These are phyloP conservation scores for Ataeniobius toweri DNA, from an alignment of 2,797 vertebrate species.

Conservation along the genomic window DNA sequence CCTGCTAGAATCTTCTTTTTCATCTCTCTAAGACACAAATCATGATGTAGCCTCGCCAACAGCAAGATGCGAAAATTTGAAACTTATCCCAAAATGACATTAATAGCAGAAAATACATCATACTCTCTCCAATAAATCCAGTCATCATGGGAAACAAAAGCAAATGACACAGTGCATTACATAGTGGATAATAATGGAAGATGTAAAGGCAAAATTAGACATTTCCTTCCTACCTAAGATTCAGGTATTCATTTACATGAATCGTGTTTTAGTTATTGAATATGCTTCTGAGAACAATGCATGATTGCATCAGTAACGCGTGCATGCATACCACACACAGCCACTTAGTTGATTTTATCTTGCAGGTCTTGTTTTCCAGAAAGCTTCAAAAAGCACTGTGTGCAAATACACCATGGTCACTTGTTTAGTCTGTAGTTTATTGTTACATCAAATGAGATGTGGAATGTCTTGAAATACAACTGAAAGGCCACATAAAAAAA, in stretches of 20 bases:
- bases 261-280: constrained; percentile 4
- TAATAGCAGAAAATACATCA: constrained; percentile 26
- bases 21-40: not conserved
- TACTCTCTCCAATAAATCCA: constrained; percentile 19
- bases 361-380: constrained; percentile 61
- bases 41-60: not conserved
- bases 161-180: constrained; percentile 33
- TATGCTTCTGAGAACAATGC: constrained; percentile 21
- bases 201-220: constrained; percentile 26
- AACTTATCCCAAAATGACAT: constrained; percentile 29
- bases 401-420: constrained; percentile 38
- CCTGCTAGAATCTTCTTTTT: not conserved
- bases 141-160: constrained; percentile 23
- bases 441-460: constrained; percentile 62
- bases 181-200: constrained; percentile 23
- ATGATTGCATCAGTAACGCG: constrained; percentile 27
- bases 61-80: constrained; percentile 13
- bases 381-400: constrained; percentile 49
- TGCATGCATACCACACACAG: constrained; percentile 43
- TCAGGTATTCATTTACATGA: constrained; percentile 48
- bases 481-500: constrained; percentile 37
- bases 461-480: constrained; percentile 46
- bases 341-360: constrained; percentile 66
- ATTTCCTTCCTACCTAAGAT: constrained; percentile 31
- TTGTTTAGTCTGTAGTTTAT: constrained; percentile 52